Percentiles rank a stretch among this genome's conserved stretches.
These are phyloP conservation scores for Tetanocera ferruginea DNA, from an alignment of 2,888 invertebrate species.

Conservation along the genomic window DNA sequence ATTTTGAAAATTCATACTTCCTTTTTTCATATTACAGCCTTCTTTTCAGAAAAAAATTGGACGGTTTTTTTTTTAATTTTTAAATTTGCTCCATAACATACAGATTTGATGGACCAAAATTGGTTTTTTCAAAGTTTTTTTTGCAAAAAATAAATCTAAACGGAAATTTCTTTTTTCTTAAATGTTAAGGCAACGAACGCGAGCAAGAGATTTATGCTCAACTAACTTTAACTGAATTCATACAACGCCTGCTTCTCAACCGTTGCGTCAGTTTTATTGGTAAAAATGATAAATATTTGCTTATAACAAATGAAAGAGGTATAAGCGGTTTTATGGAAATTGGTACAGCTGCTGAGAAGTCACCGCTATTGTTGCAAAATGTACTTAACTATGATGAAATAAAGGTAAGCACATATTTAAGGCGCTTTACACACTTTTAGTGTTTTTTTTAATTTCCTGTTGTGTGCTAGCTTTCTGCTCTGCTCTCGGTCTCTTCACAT, in stretches of 20 bases:
- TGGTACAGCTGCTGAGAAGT: constrained; percentile 70
- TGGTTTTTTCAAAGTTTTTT: too few relatives aligned
- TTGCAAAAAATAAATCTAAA: too few relatives aligned
- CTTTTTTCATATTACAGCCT: too few relatives aligned
- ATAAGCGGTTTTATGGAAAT: constrained; percentile 72
- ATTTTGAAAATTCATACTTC: too few relatives aligned
- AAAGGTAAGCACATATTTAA: constrained; percentile 64
- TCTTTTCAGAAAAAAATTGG: too few relatives aligned
- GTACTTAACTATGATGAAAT: constrained; percentile 75
- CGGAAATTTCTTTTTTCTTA: background rate
- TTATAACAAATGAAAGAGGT: constrained; percentile 70
- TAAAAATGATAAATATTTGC: constrained; percentile 68
- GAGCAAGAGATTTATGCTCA: constrained; percentile 68
- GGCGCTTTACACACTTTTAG: background rate
- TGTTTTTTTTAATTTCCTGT: background rate
- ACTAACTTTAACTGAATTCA: constrained; percentile 70
- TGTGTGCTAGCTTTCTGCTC: constrained; percentile 68
- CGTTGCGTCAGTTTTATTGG: constrained; percentile 72
- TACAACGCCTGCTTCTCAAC: constrained; percentile 72
- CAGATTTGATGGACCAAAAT: too few relatives aligned
- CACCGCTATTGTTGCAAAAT: constrained; percentile 70
- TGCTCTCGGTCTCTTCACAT: constrained; percentile 73
- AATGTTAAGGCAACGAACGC: constrained; percentile 57
- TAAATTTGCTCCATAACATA: too few relatives aligned
- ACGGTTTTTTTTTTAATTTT: too few relatives aligned